A percentile compares a stretch with the other conserved stretches of the same genome.
Evolutionary conservation across 2,888 invertebrate species (phyloP).

Genomic region (Hirtodrosophila cameraria): DNA sequence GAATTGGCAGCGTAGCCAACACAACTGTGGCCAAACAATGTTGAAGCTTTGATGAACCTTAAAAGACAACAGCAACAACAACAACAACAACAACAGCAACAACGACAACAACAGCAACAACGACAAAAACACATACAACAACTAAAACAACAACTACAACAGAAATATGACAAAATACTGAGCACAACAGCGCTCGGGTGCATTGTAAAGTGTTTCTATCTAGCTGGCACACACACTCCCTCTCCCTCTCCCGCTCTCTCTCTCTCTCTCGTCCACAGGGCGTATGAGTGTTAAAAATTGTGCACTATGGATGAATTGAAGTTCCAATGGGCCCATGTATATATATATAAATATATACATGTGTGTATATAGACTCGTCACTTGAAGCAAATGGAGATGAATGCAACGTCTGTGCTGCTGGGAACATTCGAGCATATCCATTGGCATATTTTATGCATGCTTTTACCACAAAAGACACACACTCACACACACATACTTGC

Average conservation of each 20-base stretch:
- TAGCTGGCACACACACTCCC: too few relatives aligned
- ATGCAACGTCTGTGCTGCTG: slow-evolving; percentile 61
- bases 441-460: slow-evolving; percentile 77
- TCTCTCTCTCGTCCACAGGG: slow-evolving; percentile 44
- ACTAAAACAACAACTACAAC: slow-evolving; percentile 31
- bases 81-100: slow-evolving; percentile 23
- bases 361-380: slow-evolving; percentile 53
- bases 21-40: slow-evolving; percentile 77
- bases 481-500: slow-evolving; percentile 12
- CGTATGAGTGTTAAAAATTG: slow-evolving; percentile 77
- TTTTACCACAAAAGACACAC: slow-evolving; percentile 56
- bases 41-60: slow-evolving; percentile 78
- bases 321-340: slow-evolving; percentile 49
- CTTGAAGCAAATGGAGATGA: slow-evolving; percentile 77
- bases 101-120: slow-evolving; percentile 29
- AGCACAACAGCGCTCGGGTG: slow-evolving; percentile 14
- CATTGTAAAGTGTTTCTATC: slow-evolving; percentile 47
- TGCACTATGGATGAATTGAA: slow-evolving; percentile 74
- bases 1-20: slow-evolving; percentile 59
- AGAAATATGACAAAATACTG: slow-evolving; percentile 69
- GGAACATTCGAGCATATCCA: slow-evolving; percentile 45
- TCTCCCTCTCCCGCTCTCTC: too few relatives aligned
- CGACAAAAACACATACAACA: slow-evolving; percentile 44
- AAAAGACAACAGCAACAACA: slow-evolving; percentile 60
- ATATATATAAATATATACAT: slow-evolving; percentile 8